Conservation (phyloP, 2,797 vertebrate genomes). For the Masticophis lateralis region DNA sequence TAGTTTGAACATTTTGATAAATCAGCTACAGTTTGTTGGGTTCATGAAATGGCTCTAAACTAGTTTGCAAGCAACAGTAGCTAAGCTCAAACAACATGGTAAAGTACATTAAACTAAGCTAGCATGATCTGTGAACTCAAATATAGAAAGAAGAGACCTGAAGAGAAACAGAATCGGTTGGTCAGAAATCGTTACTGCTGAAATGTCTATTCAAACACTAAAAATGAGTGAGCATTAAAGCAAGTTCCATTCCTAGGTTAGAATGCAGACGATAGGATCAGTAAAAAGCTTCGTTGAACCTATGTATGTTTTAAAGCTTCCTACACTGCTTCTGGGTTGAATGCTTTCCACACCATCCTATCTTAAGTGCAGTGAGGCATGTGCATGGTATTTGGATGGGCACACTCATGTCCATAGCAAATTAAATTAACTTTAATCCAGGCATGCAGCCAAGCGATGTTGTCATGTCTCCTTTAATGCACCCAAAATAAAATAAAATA, state of each 20-base stretch:
- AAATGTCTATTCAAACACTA: neutral
- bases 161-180: neutral
- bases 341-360: conserved; percentile 5
- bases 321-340: neutral
- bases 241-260: neutral
- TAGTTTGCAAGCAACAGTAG: neutral
- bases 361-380: neutral
- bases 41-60: neutral
- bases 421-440: conserved; percentile 5
- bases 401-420: neutral
- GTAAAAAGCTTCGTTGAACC: neutral
- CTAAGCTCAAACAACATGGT: neutral
- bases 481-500: conserved; percentile 3
- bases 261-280: neutral
- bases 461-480: neutral
- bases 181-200: neutral
- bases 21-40: neutral
- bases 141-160: neutral
- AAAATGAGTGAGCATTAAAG: neutral
- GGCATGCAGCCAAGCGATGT: neutral
- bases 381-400: neutral
- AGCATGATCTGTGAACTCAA: neutral
- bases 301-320: neutral
- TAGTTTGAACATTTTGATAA: neutral
- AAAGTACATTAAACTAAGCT: neutral